Evolutionary conservation across 1,140 invertebrate genomes (phyloP), one percentile per base, ranked within the genome.

Genomic region (Brachystomella parvula): DNA sequence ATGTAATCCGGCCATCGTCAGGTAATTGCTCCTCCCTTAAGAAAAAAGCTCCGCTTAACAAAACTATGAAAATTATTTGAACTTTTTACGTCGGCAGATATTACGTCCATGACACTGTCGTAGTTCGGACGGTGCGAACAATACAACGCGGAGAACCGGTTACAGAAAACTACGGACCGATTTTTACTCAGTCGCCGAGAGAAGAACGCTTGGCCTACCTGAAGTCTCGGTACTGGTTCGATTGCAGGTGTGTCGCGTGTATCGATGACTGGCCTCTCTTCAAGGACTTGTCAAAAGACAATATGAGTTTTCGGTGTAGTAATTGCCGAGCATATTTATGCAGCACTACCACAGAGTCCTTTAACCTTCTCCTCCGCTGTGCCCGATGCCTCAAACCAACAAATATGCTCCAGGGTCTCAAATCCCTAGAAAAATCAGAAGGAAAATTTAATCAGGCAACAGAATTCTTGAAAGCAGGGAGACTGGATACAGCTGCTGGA

Each of bases 151-250:
- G 88, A 0, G 83, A 88, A 69, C 86, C 89, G 74, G 84, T 97
- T 24, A 85, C 86, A 30, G 94, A 97, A 77, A 96, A 95, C 77
- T 97, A 97, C 76, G 92, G 93, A 0, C 89, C 89, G 2, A 85
- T 93, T 63, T 95, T 90, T 77, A 91, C 89, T 1, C 82, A 85
- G 31, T 83, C 83, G 26, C 73, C 80, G 0, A 82, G 82, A 62
- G 78, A 79, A 1, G 84, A 87, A 66, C 79, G 94, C n/a, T 84
- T 86, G 70, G 75, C 24, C 1, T 83, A 82, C 47, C 77, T 96
- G 0, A 83, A 83, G 68, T 80, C 87, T 3, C 86, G 89, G 63
- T 96, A 95, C 77, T 92, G 87, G 86, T 96, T 96, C 75, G 84
- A 70, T 19, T 96, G 94, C 75, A 76, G 80, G 26, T 96, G 93